Evolutionary conservation across 1,140 invertebrate species (phyloP).

Genomic region (Hyposmocoma kahamanoa): DNA sequence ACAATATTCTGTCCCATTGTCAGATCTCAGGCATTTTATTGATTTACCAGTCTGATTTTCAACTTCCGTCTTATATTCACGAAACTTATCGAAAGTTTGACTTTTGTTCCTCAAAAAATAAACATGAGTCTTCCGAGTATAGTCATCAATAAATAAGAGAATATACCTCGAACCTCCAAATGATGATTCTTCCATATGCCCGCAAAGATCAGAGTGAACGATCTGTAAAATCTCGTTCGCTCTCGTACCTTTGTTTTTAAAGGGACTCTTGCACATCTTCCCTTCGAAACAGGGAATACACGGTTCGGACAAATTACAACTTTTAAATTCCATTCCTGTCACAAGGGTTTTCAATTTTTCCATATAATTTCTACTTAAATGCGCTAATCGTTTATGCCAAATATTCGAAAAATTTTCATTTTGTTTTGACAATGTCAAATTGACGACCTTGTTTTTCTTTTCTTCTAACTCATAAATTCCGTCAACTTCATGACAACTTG

Average conservation of each 20-base stretch:
- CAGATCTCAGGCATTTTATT: slow-evolving; percentile 20
- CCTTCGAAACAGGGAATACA: slow-evolving; percentile 8
- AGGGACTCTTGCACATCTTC: slow-evolving; percentile 4
- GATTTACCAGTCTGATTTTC: slow-evolving; percentile 33
- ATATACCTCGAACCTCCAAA: slow-evolving; percentile 27
- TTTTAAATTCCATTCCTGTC: slow-evolving; percentile 38
- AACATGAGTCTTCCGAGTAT: slow-evolving; percentile 21
- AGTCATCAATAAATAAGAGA: slow-evolving; percentile 42
- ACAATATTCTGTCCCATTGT: slow-evolving; percentile 16
- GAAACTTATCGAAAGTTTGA: slow-evolving; percentile 28
- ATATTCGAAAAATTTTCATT: slow-evolving; percentile 16
- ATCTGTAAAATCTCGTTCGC: slow-evolving; percentile 4
- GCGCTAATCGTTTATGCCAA: slow-evolving; percentile 8
- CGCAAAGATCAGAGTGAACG: slow-evolving; percentile 8
- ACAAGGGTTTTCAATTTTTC: neutral
- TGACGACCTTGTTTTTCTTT: neutral
- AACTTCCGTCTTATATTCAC: slow-evolving; percentile 25
- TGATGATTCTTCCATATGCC: neutral
- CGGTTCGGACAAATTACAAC: slow-evolving; percentile 7
- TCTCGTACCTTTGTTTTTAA: neutral
- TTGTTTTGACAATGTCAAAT: slow-evolving; percentile 28
- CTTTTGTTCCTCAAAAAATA: slow-evolving; percentile 39
- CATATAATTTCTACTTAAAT: slow-evolving; percentile 1
- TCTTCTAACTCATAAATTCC: slow-evolving; percentile 3
- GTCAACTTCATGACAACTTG: slow-evolving; percentile 1